Base-by-base conservation (phyloP, 1,140 invertebrate species). In the Drosophila persimilis region DNA sequence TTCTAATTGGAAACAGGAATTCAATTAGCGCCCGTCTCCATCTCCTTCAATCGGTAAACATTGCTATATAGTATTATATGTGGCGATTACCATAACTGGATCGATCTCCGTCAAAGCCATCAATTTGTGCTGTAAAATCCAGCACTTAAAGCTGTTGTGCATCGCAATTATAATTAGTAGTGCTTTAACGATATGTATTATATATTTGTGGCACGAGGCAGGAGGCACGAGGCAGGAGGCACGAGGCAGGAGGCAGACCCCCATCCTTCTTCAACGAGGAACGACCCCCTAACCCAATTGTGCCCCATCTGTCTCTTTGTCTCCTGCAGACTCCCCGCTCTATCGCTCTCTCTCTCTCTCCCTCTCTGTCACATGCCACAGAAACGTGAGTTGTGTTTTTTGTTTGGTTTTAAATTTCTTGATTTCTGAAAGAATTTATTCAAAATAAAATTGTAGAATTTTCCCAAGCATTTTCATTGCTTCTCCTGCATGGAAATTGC, bases 331-430 rank as follows among this genome's bases (percentile, higher is more conserved):
- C 31, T 15, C 15, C 15, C 15, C 31, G 51, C 26, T 15, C 41
- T 69, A 73, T 13, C 57, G 61, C 61, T 64, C 55, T 35, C 35
- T 11, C 15, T 15, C 15, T 15, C 15, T 53, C 11, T 17, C 50
- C 80, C 73, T 80, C 85, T 80, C 80, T 85, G 3, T 69, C 77
- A 86, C 81, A 85, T 85, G 81, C 77, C 81, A 85, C 69, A 77
- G 74, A 85, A 85, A 85, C 80, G 80, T 85, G 80, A 78, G 48
- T 56, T 7, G 24, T 56, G 39, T 47, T 63, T n/a, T 58, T 55
- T 24, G 3, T 24, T 24, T 24, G 24, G 24, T 3, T 24, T 24
- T 24, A 24, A 24, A 39, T 62, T 53, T 58, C 29, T 20, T 46
- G 72, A 22, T 46, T 45, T 35, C 13, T 11, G 45, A 31, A 56